Percentiles rank a stretch among this genome's conserved stretches.
These are phyloP conservation scores for Dendrolimus punctatus DNA, from an alignment of 1,140 invertebrate genomes.

Conservation along the genomic window DNA sequence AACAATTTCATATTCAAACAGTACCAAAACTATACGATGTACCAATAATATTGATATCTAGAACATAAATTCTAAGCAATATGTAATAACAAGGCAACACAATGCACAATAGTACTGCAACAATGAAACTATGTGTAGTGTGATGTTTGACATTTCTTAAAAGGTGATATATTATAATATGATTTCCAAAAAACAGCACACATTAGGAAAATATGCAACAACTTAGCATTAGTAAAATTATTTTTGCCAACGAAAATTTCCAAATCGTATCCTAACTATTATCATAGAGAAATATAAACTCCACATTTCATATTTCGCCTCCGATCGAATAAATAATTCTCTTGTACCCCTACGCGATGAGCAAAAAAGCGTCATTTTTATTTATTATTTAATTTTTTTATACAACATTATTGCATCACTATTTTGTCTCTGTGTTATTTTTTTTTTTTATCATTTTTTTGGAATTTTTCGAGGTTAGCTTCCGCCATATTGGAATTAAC, in stretches of 20 bases:
- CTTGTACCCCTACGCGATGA: constrained; percentile 37
- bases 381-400: constrained; percentile 3
- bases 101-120: no score
- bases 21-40: no score
- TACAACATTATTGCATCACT: constrained; percentile 36
- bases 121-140: no score
- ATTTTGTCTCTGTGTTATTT: constrained; percentile 23
- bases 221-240: no score
- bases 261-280: neutral
- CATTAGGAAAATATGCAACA: no score
- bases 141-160: no score
- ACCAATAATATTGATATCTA: no score
- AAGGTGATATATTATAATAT: no score
- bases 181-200: no score
- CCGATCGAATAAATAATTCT: constrained; percentile 53
- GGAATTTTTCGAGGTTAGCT: constrained; percentile 33
- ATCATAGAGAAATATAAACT: constrained; percentile 19
- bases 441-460: constrained; percentile 18
- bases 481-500: constrained; percentile 26
- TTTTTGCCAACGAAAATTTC: neutral
- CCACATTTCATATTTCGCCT: constrained; percentile 22
- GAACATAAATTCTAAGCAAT: no score
- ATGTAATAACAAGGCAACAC: no score
- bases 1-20: no score
- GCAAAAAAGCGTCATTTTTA: constrained; percentile 33